Evolutionary conservation across 2,888 invertebrate genomes (phyloP), one percentile per base, ranked within the genome.

Genomic region (Erebia epiphron): DNA sequence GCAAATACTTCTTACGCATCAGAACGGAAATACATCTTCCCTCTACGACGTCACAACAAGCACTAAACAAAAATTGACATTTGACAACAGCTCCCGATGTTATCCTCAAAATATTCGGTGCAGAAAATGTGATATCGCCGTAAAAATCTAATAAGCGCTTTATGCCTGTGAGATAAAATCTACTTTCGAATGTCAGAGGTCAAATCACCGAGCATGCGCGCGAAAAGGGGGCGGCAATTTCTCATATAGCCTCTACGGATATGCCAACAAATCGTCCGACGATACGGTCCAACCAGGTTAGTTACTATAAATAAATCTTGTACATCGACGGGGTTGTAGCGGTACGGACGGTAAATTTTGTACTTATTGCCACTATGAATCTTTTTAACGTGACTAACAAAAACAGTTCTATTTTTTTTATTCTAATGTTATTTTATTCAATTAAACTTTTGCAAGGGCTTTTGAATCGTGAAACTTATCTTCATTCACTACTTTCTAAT

Each of bases 141-240:
- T 75, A 50, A 49, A 46, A 70, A 68, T 35, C 8, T n/a, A 21
- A 14, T 26, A 16, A 14, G 49, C 5, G 16, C 60, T 41, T 41
- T 61, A 52, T 18, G 4, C 1, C 60, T 2, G 14, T 16, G 52
- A 56, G 14, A 67, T 84, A 88, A 78, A 80, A 79, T 75, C 73
- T 72, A 83, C 76, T 83, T 84, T 83, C 72, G 75, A 78, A 81
- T 79, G 74, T 72, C 80, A 80, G 76, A 79, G 76, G 78, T 76
- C 74, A 76, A 46, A 68, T 64, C 73, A 80, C 75, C 70, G 88
- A 86, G 90, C 91, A 90, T 91, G 91, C 91, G 91, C 90, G 85
- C 14, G 64, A 57, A 76, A 72, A 75, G 72, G 82, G 76, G 75
- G 73, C 75, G 76, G 76, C 75, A 52, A 65, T 67, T 66, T 56